Evolutionary conservation across 2,797 vertebrate species (phyloP).

Genomic region (Spatula clypeata): DNA sequence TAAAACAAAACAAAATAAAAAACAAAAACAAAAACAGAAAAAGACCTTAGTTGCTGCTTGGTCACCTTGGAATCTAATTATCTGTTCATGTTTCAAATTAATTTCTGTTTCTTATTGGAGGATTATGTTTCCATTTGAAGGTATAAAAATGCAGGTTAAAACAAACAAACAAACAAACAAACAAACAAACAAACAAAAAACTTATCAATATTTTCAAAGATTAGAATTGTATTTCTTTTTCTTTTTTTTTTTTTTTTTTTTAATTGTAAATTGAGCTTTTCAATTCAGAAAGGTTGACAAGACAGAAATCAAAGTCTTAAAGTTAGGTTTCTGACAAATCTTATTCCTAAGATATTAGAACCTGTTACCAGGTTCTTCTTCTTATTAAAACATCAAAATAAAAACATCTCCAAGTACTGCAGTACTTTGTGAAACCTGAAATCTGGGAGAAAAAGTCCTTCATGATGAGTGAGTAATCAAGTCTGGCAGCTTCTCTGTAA

Average conservation of each 20-base stretch:
- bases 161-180: neutral
- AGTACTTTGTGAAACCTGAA: neutral
- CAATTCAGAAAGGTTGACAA: neutral
- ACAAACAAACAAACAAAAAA: neutral
- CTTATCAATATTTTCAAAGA: neutral
- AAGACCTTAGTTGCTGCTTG: neutral
- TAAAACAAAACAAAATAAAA: neutral
- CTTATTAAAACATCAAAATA: neutral
- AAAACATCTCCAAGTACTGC: neutral
- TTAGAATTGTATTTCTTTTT: neutral
- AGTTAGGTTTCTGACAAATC: neutral
- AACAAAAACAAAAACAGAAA: neutral
- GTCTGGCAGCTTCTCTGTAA: neutral
- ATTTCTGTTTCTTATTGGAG: neutral
- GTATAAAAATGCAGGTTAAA: neutral
- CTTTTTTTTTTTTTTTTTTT: neutral
- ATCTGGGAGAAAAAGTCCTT: neutral
- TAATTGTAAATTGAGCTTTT: neutral
- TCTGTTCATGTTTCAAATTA: neutral
- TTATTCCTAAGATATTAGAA: neutral
- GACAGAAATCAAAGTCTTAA: neutral
- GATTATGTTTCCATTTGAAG: neutral
- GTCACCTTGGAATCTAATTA: neutral
- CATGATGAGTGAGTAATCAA: neutral
- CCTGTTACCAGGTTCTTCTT: neutral